Evolutionary conservation across 2,888 invertebrate genomes (phyloP).

Genomic region (Plusia festucae): DNA sequence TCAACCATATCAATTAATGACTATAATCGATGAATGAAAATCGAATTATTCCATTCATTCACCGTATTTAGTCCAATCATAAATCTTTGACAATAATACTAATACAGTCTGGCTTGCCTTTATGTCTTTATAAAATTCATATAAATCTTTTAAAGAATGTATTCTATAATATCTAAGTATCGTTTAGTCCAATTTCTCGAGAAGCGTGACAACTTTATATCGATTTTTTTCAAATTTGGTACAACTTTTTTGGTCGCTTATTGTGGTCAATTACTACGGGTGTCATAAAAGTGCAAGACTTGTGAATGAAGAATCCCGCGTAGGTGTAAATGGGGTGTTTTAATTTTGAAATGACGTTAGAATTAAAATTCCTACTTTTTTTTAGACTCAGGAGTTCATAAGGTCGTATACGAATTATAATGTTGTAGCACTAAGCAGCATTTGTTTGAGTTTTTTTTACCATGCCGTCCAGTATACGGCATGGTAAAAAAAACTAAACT

Average conservation of each 20-base stretch:
- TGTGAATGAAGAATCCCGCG: constrained; percentile 66
- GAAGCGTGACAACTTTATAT: constrained; percentile 79
- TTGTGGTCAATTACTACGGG: constrained; percentile 82
- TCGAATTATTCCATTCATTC: constrained; percentile 53
- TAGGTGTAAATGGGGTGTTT: constrained; percentile 62
- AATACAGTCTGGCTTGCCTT: constrained; percentile 59
- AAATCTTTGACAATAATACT: constrained; percentile 57
- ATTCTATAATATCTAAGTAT: constrained; percentile 61
- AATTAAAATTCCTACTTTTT: too few species aligned
- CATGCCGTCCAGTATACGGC: too few species aligned
- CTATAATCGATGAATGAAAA: constrained; percentile 43
- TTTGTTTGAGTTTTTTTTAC: too few species aligned
- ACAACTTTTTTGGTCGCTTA: constrained; percentile 71
- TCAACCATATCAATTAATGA: constrained; percentile 41
- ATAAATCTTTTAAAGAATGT: constrained; percentile 74
- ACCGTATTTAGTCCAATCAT: constrained; percentile 49
- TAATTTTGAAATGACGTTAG: constrained; percentile 9
- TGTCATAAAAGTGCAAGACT: constrained; percentile 75
- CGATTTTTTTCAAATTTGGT: constrained; percentile 62
- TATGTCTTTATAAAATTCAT: constrained; percentile 80
- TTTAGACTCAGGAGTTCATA: too few species aligned
- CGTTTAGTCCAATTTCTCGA: constrained; percentile 67
- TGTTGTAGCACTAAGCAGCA: too few species aligned
- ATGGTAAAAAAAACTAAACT: too few species aligned
- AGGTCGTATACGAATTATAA: too few species aligned